These are phyloP conservation scores for Colletes gigas DNA, from an alignment of 1,140 invertebrate genomes.

Conservation along the genomic window DNA sequence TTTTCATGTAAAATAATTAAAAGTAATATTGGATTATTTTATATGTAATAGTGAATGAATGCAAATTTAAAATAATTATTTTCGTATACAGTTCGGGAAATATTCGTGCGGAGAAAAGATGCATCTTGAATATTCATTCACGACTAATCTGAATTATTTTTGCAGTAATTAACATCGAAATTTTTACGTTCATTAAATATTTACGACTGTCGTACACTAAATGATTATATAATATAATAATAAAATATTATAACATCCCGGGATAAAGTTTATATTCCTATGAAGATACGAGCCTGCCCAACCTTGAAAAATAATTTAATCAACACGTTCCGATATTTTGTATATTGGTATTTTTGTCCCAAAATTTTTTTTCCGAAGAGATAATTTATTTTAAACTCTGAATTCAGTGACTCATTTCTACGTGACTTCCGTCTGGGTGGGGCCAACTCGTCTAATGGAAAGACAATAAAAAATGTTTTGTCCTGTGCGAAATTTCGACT, in stretches of 20 bases:
- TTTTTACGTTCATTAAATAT: background rate
- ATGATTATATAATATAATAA: background rate
- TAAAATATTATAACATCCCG: background rate
- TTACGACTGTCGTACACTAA: background rate
- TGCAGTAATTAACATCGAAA: background rate
- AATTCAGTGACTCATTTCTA: slow-evolving; percentile 43
- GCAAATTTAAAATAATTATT: background rate
- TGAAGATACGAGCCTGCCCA: background rate
- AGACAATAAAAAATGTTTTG: slow-evolving; percentile 16
- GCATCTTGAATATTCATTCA: background rate
- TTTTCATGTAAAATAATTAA: no score
- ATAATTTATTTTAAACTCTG: slow-evolving; percentile 45
- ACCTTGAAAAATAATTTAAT: background rate
- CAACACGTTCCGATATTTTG: slow-evolving; percentile 1
- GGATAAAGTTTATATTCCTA: background rate
- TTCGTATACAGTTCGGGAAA: background rate
- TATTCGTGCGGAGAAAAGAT: background rate
- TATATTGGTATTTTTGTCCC: background rate
- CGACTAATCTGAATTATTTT: background rate
- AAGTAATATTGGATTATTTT: no score
- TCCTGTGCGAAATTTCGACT: background rate
- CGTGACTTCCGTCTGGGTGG: slow-evolving; percentile 49
- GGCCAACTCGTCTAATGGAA: slow-evolving; percentile 28
- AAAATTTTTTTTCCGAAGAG: background rate
- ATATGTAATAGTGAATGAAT: no score